phyloP scores from a whole-genome alignment of 2,797 vertebrate genomes.

The Australoheros facetus region DNA sequence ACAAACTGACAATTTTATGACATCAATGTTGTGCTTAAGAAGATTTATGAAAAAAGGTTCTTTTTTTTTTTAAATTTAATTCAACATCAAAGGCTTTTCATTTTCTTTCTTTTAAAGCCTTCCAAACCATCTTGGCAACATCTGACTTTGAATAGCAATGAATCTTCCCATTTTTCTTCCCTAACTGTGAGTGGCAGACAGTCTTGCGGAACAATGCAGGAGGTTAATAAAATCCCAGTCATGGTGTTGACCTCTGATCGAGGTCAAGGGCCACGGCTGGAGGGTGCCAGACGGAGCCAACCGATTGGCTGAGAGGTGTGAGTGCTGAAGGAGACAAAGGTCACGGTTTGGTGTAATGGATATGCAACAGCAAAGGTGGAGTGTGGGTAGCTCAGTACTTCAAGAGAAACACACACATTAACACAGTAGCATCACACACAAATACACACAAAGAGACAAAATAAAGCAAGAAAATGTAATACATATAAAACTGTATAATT shows the following conservation, averaged over 20 bases:
- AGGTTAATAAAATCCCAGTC: constrained; percentile 78
- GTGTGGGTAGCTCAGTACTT: constrained; percentile 28
- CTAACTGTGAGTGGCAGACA: constrained; percentile 58
- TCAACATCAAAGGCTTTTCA: not conserved
- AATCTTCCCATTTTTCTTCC: constrained; percentile 54
- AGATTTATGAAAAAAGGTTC: not conserved
- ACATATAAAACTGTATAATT: no score
- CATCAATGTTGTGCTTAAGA: not conserved
- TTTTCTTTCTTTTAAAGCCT: constrained; percentile 20
- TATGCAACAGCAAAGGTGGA: constrained; percentile 53
- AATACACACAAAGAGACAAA: not conserved
- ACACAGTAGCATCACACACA: not conserved
- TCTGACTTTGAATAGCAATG: constrained; percentile 59
- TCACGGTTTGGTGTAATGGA: constrained; percentile 59
- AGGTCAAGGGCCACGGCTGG: constrained; percentile 69
- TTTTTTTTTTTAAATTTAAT: not conserved
- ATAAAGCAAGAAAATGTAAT: not conserved
- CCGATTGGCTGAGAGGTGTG: constrained; percentile 63
- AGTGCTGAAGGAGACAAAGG: constrained; percentile 59
- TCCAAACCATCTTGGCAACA: constrained; percentile 35
- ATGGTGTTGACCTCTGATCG: constrained; percentile 68
- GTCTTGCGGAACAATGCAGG: constrained; percentile 62
- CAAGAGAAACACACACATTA: not conserved
- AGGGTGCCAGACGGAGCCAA: constrained; percentile 59
- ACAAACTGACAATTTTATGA: not conserved